phyloP scores from a whole-genome alignment of 2,797 vertebrate species.

The Xerus rutilus region DNA sequence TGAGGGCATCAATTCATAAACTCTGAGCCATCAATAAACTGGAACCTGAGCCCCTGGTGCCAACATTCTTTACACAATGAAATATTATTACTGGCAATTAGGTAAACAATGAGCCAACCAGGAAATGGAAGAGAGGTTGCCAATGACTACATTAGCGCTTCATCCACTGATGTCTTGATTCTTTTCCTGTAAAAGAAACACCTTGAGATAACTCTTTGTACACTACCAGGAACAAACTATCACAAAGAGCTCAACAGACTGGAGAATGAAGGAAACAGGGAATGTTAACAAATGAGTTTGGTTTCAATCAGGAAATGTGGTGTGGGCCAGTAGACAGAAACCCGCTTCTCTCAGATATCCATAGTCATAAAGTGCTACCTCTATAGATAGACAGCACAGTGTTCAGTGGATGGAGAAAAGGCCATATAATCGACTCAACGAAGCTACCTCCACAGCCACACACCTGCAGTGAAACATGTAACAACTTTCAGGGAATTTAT shows the following conservation, averaged over 20 bases:
- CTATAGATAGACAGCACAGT: neutral
- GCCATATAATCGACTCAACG: neutral
- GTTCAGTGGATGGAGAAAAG: neutral
- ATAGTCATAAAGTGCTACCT: rapidly evolving
- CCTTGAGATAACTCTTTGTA: slow-evolving; percentile 28
- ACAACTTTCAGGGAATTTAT: neutral
- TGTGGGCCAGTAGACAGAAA: neutral
- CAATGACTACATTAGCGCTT: slow-evolving; percentile 67
- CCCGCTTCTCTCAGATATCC: neutral
- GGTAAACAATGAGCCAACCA: slow-evolving; percentile 79
- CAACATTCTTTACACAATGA: slow-evolving; percentile 82
- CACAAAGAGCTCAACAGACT: neutral
- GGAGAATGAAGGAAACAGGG: neutral
- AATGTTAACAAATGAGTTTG: neutral
- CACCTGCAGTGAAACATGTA: neutral
- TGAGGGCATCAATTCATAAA: slow-evolving; percentile 83
- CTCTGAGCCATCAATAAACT: slow-evolving; percentile 82
- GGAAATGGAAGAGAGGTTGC: slow-evolving; percentile 72
- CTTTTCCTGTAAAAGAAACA: slow-evolving; percentile 61
- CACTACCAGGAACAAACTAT: neutral
- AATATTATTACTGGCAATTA: slow-evolving; percentile 83
- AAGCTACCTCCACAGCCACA: neutral
- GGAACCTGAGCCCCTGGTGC: slow-evolving; percentile 75
- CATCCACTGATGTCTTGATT: slow-evolving; percentile 67
- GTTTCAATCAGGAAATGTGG: neutral